Evolutionary conservation across 1,140 invertebrate genomes (phyloP).

Genomic region (Apis cerana): DNA sequence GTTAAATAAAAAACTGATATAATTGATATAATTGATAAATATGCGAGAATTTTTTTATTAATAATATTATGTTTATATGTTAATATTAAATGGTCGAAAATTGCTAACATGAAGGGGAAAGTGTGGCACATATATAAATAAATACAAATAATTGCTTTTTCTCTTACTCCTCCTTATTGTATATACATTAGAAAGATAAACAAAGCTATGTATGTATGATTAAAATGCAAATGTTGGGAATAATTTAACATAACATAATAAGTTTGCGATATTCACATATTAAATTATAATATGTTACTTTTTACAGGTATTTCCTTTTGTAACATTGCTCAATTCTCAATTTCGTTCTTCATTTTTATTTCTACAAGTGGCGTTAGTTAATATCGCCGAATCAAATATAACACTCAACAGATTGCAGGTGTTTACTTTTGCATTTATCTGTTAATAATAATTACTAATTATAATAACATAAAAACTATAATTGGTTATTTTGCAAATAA

Average conservation of each 20-base stretch:
- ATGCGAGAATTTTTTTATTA: slow-evolving; percentile 13
- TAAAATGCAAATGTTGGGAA: neutral
- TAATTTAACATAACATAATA: neutral
- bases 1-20: neutral
- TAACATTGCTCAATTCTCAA: slow-evolving; percentile 76
- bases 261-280: neutral
- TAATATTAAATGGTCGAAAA: slow-evolving; percentile 9
- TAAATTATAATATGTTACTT: slow-evolving; percentile 54
- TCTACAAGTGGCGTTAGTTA: slow-evolving; percentile 73
- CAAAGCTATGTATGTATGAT: neutral
- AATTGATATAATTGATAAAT: neutral
- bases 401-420: slow-evolving; percentile 78
- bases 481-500: neutral
- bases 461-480: neutral
- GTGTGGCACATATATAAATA: slow-evolving; percentile 42
- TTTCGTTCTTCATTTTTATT: slow-evolving; percentile 74
- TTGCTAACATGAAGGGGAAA: slow-evolving; percentile 31
- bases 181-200: neutral
- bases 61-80: slow-evolving; percentile 40
- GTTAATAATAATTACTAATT: slow-evolving; percentile 19
- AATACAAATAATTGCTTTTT: slow-evolving; percentile 39
- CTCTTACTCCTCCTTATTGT: slow-evolving; percentile 37
- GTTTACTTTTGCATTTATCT: slow-evolving; percentile 53
- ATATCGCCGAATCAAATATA: slow-evolving; percentile 72
- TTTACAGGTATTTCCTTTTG: slow-evolving; percentile 78